phyloP scores from a whole-genome alignment of 2,888 invertebrate genomes.

The Ophion ellenae region DNA sequence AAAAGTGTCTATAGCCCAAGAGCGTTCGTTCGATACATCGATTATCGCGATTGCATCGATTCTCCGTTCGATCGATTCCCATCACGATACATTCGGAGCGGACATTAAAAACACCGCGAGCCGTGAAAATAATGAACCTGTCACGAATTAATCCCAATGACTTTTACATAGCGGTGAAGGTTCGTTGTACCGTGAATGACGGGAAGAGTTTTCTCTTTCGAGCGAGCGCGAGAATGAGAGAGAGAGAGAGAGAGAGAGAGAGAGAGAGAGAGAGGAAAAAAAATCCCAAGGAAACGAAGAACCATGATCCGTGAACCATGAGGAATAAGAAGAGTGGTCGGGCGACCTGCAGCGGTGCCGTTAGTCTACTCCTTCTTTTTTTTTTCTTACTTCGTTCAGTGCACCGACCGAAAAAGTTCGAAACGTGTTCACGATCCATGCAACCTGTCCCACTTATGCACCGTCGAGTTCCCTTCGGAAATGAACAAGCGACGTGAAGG shows the following conservation, averaged over 20 bases:
- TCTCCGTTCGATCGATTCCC: background rate
- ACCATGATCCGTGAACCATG: slow-evolving; percentile 7
- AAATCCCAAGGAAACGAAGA: slow-evolving; percentile 8
- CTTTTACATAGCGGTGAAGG: slow-evolving; percentile 27
- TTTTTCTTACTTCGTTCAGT: background rate
- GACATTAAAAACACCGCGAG: background rate
- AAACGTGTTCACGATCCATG: slow-evolving; percentile 1
- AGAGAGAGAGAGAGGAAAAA: background rate
- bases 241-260: background rate
- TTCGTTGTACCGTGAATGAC: background rate
- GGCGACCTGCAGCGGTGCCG: slow-evolving; percentile 21
- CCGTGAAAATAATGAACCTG: slow-evolving; percentile 23
- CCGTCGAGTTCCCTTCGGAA: background rate
- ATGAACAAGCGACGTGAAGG: background rate
- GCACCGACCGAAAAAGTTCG: background rate
- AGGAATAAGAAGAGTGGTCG: slow-evolving; percentile 2
- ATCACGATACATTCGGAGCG: background rate
- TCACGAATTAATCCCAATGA: slow-evolving; percentile 47
- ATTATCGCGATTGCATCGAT: slow-evolving; percentile 2
- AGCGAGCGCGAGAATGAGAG: slow-evolving; percentile 24
- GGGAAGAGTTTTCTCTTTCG: slow-evolving; percentile 44
- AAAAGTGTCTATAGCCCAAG: background rate
- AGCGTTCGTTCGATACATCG: background rate
- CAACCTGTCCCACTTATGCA: background rate
- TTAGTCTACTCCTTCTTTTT: background rate